Evolutionary conservation across 2,113 vertebrate species (phyloP).

Genomic region (Phainopepla nitens): DNA sequence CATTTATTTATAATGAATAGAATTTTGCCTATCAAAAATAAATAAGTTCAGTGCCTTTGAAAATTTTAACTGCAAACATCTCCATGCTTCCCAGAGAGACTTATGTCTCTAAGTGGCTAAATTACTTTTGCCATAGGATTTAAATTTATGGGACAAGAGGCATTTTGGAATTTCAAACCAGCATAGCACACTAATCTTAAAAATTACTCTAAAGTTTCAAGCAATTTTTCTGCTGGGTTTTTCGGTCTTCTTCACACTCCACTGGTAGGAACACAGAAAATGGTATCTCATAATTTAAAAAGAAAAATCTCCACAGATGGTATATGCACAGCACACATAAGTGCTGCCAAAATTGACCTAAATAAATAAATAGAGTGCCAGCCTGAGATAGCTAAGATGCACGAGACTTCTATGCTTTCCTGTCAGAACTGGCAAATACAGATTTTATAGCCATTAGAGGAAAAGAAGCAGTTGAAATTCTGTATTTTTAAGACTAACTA

Average conservation of each 20-base stretch:
- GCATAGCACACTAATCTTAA: background rate
- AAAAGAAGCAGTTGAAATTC: background rate
- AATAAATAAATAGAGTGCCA: conserved; percentile 20
- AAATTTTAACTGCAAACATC: background rate
- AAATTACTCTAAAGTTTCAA: background rate
- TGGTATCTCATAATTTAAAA: background rate
- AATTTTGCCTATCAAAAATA: conserved; percentile 2
- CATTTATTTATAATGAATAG: background rate
- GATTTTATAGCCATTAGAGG: background rate
- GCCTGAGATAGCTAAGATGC: background rate
- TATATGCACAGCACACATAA: background rate
- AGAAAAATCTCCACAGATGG: background rate
- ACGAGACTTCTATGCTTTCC: background rate
- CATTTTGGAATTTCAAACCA: background rate
- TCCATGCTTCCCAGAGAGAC: background rate
- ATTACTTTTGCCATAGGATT: background rate
- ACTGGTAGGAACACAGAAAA: background rate
- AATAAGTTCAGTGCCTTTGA: background rate
- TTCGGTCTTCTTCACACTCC: background rate
- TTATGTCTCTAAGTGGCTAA: background rate
- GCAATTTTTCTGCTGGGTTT: background rate
- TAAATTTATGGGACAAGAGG: background rate
- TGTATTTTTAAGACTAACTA: background rate
- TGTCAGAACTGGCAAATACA: background rate
- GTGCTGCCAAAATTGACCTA: background rate